Evolutionary conservation across 2,888 invertebrate genomes (phyloP), one percentile per base, ranked within the genome.

Genomic region (Gibbula magus): DNA sequence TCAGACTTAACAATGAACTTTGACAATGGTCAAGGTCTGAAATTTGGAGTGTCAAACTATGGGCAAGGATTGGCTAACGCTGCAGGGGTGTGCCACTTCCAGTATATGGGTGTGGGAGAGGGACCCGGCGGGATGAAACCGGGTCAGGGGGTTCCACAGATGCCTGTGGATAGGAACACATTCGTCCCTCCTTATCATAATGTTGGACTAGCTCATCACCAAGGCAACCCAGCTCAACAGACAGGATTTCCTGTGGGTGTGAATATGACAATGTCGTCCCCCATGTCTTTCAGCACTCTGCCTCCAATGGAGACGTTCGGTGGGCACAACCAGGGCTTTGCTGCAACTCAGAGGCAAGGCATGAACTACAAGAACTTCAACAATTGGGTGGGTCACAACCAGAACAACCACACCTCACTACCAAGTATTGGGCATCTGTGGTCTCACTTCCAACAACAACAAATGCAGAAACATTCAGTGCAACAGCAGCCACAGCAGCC

Each of bases 341-440:
- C 75, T n/a, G 20, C 45, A 20, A 51, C 32, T 25, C 73, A 56
- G 13, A 67, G 66, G 20, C 66, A 74, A 18, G 79, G 75, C 20
- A 56, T 77, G 51, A 75, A 80, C 73, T 83, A 81, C 61, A 83
- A 81, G 75, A 81, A 78, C 66, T 75, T 83, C 25, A 75, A 79
- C 54, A 78, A 80, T 77, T 81, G 80, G 80, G 80, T 81, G 76
- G 79, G 77, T 80, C 74, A 79, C 78, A 74, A n/a, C 56, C 53
- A 56, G 73, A 81, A 79, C 29, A 81, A 80, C 32, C 82, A 82
- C 56, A 82, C 84, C 45, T 81, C 87, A 7, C 79, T 90, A 35
- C 89, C 90, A 32, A 88, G 89, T 76, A 88, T 90, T 85, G 88
- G 88, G 39, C 88, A 89, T 78, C 87, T 89, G 45, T 82, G 83